Evolutionary conservation across 2,888 invertebrate genomes (phyloP).

Genomic region (Calameuta filiformis): DNA sequence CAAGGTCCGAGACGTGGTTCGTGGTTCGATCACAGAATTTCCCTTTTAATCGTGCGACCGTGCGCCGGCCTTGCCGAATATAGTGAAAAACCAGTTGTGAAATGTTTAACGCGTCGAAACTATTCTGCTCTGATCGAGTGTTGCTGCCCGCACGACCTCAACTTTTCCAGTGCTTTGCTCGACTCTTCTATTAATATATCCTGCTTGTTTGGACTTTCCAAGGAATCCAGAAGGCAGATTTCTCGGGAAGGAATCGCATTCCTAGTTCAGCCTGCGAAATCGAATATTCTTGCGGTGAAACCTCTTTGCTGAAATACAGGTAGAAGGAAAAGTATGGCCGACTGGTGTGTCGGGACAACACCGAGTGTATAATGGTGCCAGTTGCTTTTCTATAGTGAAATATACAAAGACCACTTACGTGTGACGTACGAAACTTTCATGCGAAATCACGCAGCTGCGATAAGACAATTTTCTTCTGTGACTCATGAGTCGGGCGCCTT

Average conservation of each 20-base stretch:
- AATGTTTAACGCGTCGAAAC: too few relatives aligned
- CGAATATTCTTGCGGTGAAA: too few relatives aligned
- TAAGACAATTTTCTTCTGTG: not conserved
- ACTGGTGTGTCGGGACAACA: not conserved
- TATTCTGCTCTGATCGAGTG: too few relatives aligned
- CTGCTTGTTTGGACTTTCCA: too few relatives aligned
- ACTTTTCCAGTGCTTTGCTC: too few relatives aligned
- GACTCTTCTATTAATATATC: too few relatives aligned
- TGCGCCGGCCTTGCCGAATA: not conserved
- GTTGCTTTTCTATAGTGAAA: not conserved
- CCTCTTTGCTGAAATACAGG: too few relatives aligned
- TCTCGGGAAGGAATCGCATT: too few relatives aligned
- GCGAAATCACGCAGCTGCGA: not conserved
- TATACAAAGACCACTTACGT: not conserved
- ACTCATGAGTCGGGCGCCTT: not conserved
- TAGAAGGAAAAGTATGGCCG: not conserved
- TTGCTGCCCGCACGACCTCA: too few relatives aligned
- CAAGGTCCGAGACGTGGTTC: not conserved
- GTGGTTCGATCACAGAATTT: not conserved
- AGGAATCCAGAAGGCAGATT: too few relatives aligned
- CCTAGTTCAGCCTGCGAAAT: too few relatives aligned
- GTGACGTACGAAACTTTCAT: not conserved
- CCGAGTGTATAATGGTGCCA: not conserved
- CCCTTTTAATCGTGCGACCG: not conserved
- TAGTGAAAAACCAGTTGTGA: too few relatives aligned